phyloP scores from a whole-genome alignment of 2,888 invertebrate genomes.

The Piscicola geometra region DNA sequence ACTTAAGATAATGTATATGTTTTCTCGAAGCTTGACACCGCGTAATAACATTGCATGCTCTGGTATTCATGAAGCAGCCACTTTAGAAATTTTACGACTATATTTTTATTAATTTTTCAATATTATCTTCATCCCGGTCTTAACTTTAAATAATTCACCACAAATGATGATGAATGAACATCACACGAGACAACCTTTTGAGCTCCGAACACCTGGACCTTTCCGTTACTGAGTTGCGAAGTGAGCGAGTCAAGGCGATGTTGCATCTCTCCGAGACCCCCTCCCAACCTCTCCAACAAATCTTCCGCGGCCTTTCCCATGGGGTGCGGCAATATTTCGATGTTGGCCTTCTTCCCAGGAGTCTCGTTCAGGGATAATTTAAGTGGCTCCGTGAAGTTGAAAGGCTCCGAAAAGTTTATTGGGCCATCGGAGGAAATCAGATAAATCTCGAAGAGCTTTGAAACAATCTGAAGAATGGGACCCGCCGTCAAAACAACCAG shows the following conservation, averaged over 20 bases:
- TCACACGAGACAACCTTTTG: slow-evolving; percentile 15
- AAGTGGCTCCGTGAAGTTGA: background rate
- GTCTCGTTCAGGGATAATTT: slow-evolving; percentile 7
- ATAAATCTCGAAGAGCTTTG: background rate
- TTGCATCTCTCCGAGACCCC: background rate
- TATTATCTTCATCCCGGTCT: too few species aligned
- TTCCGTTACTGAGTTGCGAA: slow-evolving; percentile 12
- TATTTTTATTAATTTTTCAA: too few species aligned
- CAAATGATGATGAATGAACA: too few species aligned
- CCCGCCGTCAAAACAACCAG: background rate
- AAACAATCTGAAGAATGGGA: background rate
- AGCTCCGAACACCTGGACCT: slow-evolving; percentile 17
- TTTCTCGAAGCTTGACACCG: too few species aligned
- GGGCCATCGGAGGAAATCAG: background rate
- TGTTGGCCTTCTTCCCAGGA: background rate
- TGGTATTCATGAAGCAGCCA: too few species aligned
- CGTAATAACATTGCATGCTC: too few species aligned
- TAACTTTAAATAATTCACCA: too few species aligned
- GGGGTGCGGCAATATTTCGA: background rate
- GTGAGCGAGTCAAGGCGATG: background rate
- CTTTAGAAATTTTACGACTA: too few species aligned
- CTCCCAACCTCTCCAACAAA: background rate
- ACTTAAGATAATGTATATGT: too few species aligned
- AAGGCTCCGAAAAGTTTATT: background rate
- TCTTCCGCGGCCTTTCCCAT: background rate